Percentiles rank a stretch among this genome's conserved stretches.
Conservation (phyloP, 1,140 invertebrate species). For the Melanaphis sacchari region DNA sequence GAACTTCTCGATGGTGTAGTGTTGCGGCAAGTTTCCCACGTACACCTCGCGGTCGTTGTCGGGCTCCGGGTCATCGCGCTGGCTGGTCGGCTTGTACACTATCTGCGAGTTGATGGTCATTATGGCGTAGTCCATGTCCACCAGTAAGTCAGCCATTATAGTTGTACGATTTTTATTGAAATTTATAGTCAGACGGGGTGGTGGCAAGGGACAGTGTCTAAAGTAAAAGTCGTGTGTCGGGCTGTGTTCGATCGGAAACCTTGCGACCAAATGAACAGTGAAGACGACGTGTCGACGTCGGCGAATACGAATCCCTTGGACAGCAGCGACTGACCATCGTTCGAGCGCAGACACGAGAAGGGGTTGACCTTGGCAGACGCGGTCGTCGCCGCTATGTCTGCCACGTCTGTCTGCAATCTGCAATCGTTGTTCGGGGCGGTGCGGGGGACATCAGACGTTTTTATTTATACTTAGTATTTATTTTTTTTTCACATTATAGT, state of each 20-base stretch:
- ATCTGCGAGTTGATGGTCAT: constrained; percentile 44
- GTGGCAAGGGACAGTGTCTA: neutral
- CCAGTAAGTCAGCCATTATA: neutral
- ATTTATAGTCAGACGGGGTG: neutral
- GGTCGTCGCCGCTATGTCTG: neutral
- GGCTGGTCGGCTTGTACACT: constrained; percentile 15
- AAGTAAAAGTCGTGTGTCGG: too few species aligned
- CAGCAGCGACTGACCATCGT: neutral
- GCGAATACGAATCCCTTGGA: neutral
- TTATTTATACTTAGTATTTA: neutral
- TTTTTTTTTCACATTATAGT: neutral
- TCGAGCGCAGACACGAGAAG: neutral
- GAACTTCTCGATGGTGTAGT: constrained; percentile 50
- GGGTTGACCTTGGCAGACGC: neutral
- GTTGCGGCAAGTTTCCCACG: constrained; percentile 20
- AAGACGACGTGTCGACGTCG: neutral
- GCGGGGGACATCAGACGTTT: neutral
- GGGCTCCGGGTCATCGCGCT: constrained; percentile 30
- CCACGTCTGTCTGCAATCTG: neutral
- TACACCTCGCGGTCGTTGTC: constrained; percentile 50
- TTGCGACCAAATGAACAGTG: neutral
- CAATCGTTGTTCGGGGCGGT: neutral
- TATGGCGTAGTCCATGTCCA: constrained; percentile 26
- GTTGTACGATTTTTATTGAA: neutral
- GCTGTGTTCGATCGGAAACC: neutral